These are phyloP conservation scores for Panagrolaimus sp. DNA, from an alignment of 1,140 invertebrate species.

Conservation along the genomic window DNA sequence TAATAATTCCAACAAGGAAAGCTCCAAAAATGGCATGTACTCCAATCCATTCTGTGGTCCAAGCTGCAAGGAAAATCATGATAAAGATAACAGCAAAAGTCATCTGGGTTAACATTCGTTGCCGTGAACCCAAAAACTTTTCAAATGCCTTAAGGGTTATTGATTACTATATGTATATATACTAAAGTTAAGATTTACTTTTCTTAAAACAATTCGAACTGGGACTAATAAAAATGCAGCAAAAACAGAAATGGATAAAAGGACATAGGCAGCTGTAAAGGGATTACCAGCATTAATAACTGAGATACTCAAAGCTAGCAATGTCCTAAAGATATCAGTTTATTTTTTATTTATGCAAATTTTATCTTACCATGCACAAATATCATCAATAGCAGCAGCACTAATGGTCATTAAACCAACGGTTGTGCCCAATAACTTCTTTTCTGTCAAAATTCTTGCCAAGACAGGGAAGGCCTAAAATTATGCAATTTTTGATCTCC, in stretches of 20 bases:
- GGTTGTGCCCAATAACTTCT: conserved; percentile 37
- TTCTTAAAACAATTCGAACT: conserved; percentile 23
- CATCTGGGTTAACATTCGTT: conserved; percentile 18
- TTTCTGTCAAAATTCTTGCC: conserved; percentile 43
- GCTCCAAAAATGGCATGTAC: conserved; percentile 50
- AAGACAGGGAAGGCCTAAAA: conserved; percentile 45
- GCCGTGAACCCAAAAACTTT: too few relatives aligned
- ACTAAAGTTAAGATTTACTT: conserved; percentile 16
- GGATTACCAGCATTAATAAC: conserved; percentile 40
- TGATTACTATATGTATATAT: too few relatives aligned
- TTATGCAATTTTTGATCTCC: not conserved
- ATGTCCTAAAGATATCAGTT: conserved; percentile 16
- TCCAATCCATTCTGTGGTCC: conserved; percentile 47
- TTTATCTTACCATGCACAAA: conserved; percentile 41
- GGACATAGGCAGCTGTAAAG: conserved; percentile 39
- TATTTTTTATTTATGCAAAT: too few relatives aligned
- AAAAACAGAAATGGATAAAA: conserved; percentile 26
- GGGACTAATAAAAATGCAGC: conserved; percentile 21
- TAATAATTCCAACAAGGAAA: conserved; percentile 42
- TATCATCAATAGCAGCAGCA: conserved; percentile 49
- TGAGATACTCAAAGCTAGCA: conserved; percentile 42
- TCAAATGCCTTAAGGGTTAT: too few relatives aligned
- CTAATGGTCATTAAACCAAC: conserved; percentile 48
- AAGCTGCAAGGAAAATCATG: conserved; percentile 38
- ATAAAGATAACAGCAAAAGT: conserved; percentile 22